These are phyloP conservation scores for Drosophila orosa DNA, from an alignment of 1,140 invertebrate genomes.

Conservation along the genomic window DNA sequence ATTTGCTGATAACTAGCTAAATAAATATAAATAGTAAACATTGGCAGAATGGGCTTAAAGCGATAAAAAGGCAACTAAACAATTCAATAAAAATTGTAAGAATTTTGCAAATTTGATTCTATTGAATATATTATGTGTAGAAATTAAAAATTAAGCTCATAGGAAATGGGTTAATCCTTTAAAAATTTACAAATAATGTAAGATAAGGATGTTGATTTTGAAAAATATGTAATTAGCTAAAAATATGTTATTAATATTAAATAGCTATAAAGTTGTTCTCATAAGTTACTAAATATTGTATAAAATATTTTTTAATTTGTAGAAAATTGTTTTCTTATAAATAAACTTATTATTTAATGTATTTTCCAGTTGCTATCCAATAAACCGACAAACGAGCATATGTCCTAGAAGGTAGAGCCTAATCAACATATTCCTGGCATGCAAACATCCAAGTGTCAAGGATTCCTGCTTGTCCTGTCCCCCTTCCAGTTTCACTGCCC, in stretches of 20 bases:
- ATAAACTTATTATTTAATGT: background rate
- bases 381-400: background rate
- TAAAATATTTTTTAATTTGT: no score
- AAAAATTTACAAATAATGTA: no score
- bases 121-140: background rate
- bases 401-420: background rate
- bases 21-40: conserved; percentile 46
- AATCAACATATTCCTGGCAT: conserved; percentile 21
- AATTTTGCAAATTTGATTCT: background rate
- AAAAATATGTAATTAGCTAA: no score
- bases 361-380: background rate
- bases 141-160: background rate
- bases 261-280: no score
- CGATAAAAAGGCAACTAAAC: background rate
- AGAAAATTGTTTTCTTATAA: no score
- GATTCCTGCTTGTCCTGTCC: conserved; percentile 14
- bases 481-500: background rate
- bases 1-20: conserved; percentile 68
- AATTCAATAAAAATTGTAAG: background rate
- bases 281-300: no score
- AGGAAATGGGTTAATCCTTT: background rate
- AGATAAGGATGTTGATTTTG: background rate
- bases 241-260: no score
- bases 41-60: background rate
- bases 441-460: conserved; percentile 32